Evolutionary conservation across 2,113 vertebrate species (phyloP).

Genomic region (Sapajus apella): DNA sequence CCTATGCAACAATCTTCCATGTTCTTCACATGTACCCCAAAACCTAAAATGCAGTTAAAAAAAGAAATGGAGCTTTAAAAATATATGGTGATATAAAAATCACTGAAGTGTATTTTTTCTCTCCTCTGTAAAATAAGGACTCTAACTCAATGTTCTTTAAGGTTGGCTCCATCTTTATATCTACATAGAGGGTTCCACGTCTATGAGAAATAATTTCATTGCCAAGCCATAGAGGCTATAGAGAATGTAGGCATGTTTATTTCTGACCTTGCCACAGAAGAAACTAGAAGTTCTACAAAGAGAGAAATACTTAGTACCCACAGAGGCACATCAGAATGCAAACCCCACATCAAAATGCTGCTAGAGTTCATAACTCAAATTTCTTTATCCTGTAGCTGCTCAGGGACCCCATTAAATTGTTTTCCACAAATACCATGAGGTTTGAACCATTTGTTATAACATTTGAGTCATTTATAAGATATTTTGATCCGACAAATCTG

Average conservation of each 20-base stretch:
- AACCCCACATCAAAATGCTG: slow-evolving; percentile 75
- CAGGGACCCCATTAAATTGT: slow-evolving; percentile 79
- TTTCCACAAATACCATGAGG: slow-evolving; percentile 77
- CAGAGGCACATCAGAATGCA: not conserved
- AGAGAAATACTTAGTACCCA: slow-evolving; percentile 43
- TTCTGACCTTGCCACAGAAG: slow-evolving; percentile 43
- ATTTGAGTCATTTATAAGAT: slow-evolving; percentile 81
- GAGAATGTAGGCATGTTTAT: slow-evolving; percentile 25
- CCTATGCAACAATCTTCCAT: too few relatives aligned
- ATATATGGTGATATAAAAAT: not conserved
- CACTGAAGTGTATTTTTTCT: not conserved
- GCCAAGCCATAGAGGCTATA: not conserved
- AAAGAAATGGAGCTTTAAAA: not conserved
- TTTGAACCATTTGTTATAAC: slow-evolving; percentile 78
- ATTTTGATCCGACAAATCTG: slow-evolving; percentile 78
- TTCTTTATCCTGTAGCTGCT: slow-evolving; percentile 78
- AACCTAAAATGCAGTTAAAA: too few relatives aligned
- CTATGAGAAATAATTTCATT: slow-evolving; percentile 1
- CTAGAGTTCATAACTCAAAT: slow-evolving; percentile 78
- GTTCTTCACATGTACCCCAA: too few relatives aligned
- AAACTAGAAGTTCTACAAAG: not conserved
- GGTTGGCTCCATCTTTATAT: not conserved
- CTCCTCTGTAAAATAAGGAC: slow-evolving; percentile 27
- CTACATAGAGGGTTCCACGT: not conserved
- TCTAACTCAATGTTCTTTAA: not conserved